Evolutionary conservation across 1,140 invertebrate species (phyloP).

Genomic region (Caenorhabditis elegans): WBcel235 BX284602.5:9401001-9401500

Average conservation of each 20-base stretch:
- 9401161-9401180: too few relatives aligned
- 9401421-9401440: slow-evolving; percentile 51
- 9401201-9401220: slow-evolving; percentile 52
- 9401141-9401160: neutral
- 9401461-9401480: slow-evolving; percentile 42
- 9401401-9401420: slow-evolving; percentile 46
- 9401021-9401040: slow-evolving; percentile 44
- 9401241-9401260: slow-evolving; percentile 47
- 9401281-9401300: slow-evolving; percentile 49
- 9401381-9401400: slow-evolving; percentile 10
- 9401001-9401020: slow-evolving; percentile 51
- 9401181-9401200: neutral
- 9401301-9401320: neutral
- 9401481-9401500: slow-evolving; percentile 49
- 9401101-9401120: slow-evolving; percentile 50
- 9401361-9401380: slow-evolving; percentile 10
- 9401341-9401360: neutral
- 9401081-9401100: slow-evolving; percentile 47
- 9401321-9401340: neutral
- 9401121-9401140: slow-evolving; percentile 41
- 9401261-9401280: slow-evolving; percentile 50
- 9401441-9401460: slow-evolving; percentile 50
- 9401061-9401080: slow-evolving; percentile 45
- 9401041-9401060: slow-evolving; percentile 46
- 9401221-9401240: slow-evolving; percentile 46